Percentiles rank a stretch among this genome's conserved stretches.
phyloP scores from a whole-genome alignment of 2,888 invertebrate genomes.

The Sthenelais limicola region DNA sequence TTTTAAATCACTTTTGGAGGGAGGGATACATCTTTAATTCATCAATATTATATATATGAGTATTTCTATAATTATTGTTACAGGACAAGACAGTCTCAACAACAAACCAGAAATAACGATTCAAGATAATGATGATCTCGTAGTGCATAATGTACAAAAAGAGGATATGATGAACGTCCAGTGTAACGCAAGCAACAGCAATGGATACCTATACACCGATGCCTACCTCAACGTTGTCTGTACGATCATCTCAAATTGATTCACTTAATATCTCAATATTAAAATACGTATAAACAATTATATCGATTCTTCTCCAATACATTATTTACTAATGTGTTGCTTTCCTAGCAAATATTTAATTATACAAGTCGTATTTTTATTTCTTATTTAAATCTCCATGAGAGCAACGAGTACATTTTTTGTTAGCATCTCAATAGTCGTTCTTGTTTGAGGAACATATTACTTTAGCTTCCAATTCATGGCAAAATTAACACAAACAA shows the following conservation, averaged over 20 bases:
- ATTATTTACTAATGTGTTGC: background rate
- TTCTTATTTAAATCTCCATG: background rate
- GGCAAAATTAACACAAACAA: too few relatives aligned
- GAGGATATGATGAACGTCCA: slow-evolving; percentile 33
- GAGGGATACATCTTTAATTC: too few relatives aligned
- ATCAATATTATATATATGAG: background rate
- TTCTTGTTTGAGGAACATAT: too few relatives aligned
- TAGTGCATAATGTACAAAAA: slow-evolving; percentile 27
- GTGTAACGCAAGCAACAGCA: slow-evolving; percentile 30
- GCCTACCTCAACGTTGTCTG: slow-evolving; percentile 39
- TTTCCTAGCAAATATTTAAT: background rate
- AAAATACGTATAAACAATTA: too few relatives aligned
- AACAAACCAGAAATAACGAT: background rate
- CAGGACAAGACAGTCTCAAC: slow-evolving; percentile 1
- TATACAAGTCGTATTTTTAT: background rate
- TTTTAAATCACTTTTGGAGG: too few relatives aligned
- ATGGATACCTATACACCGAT: slow-evolving; percentile 30
- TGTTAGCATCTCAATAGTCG: background rate
- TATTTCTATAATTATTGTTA: background rate
- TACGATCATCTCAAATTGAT: background rate
- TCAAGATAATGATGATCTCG: slow-evolving; percentile 20
- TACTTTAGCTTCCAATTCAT: too few relatives aligned
- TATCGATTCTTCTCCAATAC: too few relatives aligned
- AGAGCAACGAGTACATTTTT: too few relatives aligned
- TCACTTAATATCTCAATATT: too few relatives aligned